Percentiles rank a stretch among this genome's conserved stretches.
Conservation (phyloP, 2,113 vertebrate genomes). For the Channa maculata region DNA sequence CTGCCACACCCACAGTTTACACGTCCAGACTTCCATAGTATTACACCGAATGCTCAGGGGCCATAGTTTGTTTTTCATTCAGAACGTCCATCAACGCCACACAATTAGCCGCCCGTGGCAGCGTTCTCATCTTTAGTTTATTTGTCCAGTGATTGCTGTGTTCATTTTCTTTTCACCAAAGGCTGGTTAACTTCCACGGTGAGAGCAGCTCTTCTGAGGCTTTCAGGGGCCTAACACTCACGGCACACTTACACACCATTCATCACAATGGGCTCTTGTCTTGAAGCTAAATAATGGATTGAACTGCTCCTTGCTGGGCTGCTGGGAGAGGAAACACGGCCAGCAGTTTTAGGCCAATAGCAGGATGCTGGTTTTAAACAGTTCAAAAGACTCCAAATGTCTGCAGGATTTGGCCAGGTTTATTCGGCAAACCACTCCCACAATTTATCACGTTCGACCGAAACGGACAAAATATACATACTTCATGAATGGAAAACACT, state of each 20-base stretch:
- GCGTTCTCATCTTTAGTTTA: background rate
- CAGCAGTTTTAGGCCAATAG: conserved; percentile 19
- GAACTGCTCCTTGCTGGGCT: conserved; percentile 32
- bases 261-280: conserved; percentile 25
- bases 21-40: background rate
- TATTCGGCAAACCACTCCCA: conserved; percentile 9
- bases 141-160: background rate
- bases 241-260: conserved; percentile 1
- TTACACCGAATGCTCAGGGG: background rate
- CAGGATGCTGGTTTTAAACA: conserved; percentile 22
- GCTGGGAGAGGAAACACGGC: conserved; percentile 26
- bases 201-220: background rate
- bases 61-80: background rate
- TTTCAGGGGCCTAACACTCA: conserved; percentile 7
- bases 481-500: conserved; percentile 61
- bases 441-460: conserved; percentile 34
- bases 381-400: conserved; percentile 34
- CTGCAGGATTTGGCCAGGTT: conserved; percentile 35
- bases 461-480: conserved; percentile 54
- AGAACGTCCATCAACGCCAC: background rate
- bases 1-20: background rate
- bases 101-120: background rate
- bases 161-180: background rate
- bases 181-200: background rate
- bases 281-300: conserved; percentile 35